Evolutionary conservation across 2,113 vertebrate species (phyloP), one percentile per base, ranked within the genome.

Genomic region (Cyrtonyx montezumae): DNA sequence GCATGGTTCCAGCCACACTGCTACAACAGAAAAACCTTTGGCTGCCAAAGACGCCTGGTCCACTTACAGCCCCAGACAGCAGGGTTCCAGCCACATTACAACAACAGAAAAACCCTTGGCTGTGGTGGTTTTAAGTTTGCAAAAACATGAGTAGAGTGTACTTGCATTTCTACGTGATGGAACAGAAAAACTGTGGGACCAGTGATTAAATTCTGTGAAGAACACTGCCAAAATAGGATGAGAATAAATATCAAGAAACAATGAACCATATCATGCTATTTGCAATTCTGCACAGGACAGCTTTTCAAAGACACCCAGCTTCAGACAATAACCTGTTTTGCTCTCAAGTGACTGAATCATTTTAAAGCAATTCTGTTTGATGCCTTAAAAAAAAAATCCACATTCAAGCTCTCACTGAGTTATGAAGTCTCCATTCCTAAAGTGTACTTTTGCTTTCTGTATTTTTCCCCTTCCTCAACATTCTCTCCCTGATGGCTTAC

Each of bases 171-270:
- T 92, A 70, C 76, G 61, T 59, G 91, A 91, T 70, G 82, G 84
- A 94, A 93, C 90, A 88, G 80, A 96, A 81, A 85, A 85, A 49
- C 94, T 86, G 87, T 86, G 69, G 59, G 71, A 94, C 76, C 76
- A 84, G 79, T 12, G 87, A 95, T 95, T 94, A 86, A 91, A 76
- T 84, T 90, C 85, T 88, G 58, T 73, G 77, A 93, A 91, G 93
- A 91, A 94, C n/a, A 90, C 43, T 90, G 87, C 91, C 93, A 94
- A 85, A 95, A 94, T 53, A 79, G 79, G 69, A 84, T 71, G 85
- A 86, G 91, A 94, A 94, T 74, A 89, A 96, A 89, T 68, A 94
- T 80, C 83, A 90, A 94, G 91, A 80, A 94, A 96, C 94, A 95
- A 91, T 88, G 87, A 94, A 80, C 51, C 61, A 53, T 68, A 78